A percentile compares a stretch with the other conserved stretches of the same genome.
Conservation (phyloP, 1,140 invertebrate species). For the Drosophila arizonae region DNA sequence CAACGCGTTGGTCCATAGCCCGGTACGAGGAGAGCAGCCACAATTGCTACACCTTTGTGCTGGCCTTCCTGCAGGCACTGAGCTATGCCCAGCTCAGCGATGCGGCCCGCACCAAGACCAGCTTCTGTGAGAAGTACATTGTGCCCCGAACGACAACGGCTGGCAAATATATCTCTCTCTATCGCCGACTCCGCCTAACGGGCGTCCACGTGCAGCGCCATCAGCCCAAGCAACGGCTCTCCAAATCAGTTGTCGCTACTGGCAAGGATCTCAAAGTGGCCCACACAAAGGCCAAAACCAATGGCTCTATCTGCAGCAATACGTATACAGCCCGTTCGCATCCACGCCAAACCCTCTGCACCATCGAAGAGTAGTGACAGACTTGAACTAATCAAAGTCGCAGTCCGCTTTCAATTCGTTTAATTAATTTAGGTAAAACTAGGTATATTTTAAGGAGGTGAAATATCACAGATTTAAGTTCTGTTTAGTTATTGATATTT, state of each 20-base stretch:
- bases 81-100: conserved; percentile 86
- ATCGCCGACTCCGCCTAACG: conserved; percentile 86
- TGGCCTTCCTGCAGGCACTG: conserved; percentile 88
- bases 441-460: no score
- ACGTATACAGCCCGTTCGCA: conserved; percentile 42
- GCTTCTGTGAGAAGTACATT: conserved; percentile 90
- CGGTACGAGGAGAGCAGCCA: conserved; percentile 88
- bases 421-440: no score
- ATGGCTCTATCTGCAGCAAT: conserved; percentile 45
- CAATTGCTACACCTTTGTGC: conserved; percentile 92
- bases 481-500: no score
- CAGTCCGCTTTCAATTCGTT: no score
- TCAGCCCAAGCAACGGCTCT: conserved; percentile 45
- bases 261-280: conserved; percentile 32
- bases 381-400: not conserved
- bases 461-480: no score
- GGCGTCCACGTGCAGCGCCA: conserved; percentile 84
- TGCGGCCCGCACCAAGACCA: conserved; percentile 84
- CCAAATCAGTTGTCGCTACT: conserved; percentile 23
- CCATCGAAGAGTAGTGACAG: conserved; percentile 66
- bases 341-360: conserved; percentile 66
- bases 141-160: conserved; percentile 89
- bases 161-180: conserved; percentile 91
- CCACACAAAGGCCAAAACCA: conserved; percentile 21
- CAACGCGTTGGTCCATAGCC: conserved; percentile 86